Conservation (phyloP, 2,888 invertebrate genomes). For the Liopterus haemorrhoidalis region DNA sequence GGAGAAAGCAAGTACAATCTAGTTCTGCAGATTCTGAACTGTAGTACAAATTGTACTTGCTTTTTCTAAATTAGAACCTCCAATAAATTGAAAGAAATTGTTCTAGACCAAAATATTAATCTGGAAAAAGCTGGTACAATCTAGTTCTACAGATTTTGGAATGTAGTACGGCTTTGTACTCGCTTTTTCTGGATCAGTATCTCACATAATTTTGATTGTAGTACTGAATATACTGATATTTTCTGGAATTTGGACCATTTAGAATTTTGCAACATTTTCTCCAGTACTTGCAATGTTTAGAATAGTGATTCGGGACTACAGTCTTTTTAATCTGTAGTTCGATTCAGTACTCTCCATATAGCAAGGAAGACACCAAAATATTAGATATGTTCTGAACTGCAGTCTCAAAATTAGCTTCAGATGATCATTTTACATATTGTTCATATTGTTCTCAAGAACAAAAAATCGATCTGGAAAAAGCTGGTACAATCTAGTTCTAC, state of each 20-base stretch:
- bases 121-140: too few species aligned
- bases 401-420: neutral
- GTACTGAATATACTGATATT: neutral
- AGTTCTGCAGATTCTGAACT: neutral
- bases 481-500: neutral
- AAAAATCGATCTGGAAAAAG: neutral
- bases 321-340: conserved; percentile 9
- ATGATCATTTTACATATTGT: neutral
- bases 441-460: neutral
- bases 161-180: too few species aligned
- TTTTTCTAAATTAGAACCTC: too few species aligned
- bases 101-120: too few species aligned
- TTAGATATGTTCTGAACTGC: neutral
- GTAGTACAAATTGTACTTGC: conserved; percentile 5
- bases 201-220: neutral
- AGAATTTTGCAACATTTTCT: neutral
- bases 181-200: too few species aligned
- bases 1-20: neutral
- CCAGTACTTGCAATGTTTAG: neutral
- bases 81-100: too few species aligned
- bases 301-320: neutral
- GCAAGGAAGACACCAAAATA: neutral
- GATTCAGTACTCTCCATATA: neutral
- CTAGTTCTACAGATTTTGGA: too few species aligned
- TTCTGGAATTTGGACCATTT: neutral